Conservation (phyloP, 2,797 vertebrate species). For the Bradypodion ventrale region DNA sequence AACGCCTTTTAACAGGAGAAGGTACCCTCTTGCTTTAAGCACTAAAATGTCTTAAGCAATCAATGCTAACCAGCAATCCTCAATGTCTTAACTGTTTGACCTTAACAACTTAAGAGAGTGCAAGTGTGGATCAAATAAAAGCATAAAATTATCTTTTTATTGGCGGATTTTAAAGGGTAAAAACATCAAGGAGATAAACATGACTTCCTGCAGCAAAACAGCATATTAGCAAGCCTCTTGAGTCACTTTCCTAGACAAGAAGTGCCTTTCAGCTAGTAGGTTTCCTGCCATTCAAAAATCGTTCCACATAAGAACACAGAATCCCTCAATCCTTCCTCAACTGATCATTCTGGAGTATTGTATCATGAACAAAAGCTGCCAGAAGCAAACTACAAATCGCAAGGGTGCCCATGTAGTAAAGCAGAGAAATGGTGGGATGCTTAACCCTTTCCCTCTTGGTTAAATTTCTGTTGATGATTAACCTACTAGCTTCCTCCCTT, state of each 20-base stretch:
- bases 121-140: conserved; percentile 38
- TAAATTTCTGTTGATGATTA: neutral
- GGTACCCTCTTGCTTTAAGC: neutral
- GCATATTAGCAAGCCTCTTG: conserved; percentile 1
- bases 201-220: conserved; percentile 38
- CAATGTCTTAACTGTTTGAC: conserved; percentile 9
- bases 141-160: conserved; percentile 7
- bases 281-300: neutral
- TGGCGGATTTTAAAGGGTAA: conserved; percentile 10
- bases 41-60: too few relatives aligned
- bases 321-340: neutral
- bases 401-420: neutral
- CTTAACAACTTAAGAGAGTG: conserved; percentile 5
- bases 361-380: neutral
- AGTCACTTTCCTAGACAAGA: conserved; percentile 1
- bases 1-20: too few relatives aligned
- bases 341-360: neutral
- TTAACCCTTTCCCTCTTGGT: neutral
- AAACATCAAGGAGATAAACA: conserved; percentile 28
- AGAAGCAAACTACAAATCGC: neutral
- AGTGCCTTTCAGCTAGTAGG: conserved; percentile 8
- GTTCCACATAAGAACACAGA: neutral
- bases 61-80: neutral
- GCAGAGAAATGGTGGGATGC: neutral
- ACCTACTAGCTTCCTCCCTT: neutral